phyloP scores from a whole-genome alignment of 1,140 invertebrate genomes.

The Drosophila ogumai region DNA sequence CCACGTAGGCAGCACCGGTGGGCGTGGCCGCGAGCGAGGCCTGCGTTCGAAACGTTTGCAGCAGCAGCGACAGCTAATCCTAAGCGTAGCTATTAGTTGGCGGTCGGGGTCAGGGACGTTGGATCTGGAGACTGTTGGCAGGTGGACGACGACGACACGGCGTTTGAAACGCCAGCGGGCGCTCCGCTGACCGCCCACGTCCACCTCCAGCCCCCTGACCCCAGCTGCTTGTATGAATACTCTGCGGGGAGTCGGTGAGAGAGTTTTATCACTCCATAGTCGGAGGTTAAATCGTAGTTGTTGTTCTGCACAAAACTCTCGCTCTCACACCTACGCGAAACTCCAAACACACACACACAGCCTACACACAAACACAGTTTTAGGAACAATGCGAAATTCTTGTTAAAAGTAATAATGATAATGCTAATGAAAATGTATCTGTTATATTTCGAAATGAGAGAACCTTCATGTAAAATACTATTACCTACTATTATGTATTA shows the following conservation, averaged over 20 bases:
- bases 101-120: constrained; percentile 25
- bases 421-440: constrained; percentile 66
- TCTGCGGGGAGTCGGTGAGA: constrained; percentile 81
- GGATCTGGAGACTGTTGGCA: constrained; percentile 11
- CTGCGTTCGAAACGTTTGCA: constrained; percentile 54
- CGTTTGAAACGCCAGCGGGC: constrained; percentile 64
- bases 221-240: constrained; percentile 71
- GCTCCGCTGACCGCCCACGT: constrained; percentile 8
- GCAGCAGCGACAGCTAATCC: constrained; percentile 78
- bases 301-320: constrained; percentile 81
- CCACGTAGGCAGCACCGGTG: constrained; percentile 65
- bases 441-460: constrained; percentile 69
- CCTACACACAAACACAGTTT: constrained; percentile 36
- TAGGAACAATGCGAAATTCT: constrained; percentile 65
- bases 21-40: constrained; percentile 58
- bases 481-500: constrained; percentile 77
- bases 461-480: constrained; percentile 73
- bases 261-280: constrained; percentile 81
- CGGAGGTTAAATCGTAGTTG: constrained; percentile 82
- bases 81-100: constrained; percentile 81
- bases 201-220: constrained; percentile 10
- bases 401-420: constrained; percentile 75
- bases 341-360: constrained; percentile 36
- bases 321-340: constrained; percentile 63
- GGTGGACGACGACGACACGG: constrained; percentile 31